These are phyloP conservation scores for Capitulum mitella DNA, from an alignment of 2,888 invertebrate species.

Conservation along the genomic window DNA sequence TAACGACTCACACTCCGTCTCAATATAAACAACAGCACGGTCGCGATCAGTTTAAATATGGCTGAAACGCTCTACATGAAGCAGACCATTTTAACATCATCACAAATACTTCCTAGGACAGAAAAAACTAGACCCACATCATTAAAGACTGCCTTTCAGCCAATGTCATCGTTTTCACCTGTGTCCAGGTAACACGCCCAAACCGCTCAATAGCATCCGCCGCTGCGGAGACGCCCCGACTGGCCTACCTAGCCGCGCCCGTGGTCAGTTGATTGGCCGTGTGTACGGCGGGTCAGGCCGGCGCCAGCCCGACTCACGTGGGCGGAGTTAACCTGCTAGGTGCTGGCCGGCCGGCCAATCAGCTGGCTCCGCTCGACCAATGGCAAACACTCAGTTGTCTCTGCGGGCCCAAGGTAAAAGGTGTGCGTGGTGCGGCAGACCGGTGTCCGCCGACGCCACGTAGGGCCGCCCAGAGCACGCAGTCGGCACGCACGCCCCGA, in stretches of 20 bases:
- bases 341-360: slow-evolving; percentile 10
- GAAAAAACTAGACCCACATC: too few relatives aligned
- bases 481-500: background rate
- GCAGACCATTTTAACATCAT: too few relatives aligned
- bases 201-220: too few relatives aligned
- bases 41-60: too few relatives aligned
- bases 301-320: slow-evolving; percentile 10
- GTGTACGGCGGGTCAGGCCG: background rate
- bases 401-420: slow-evolving; percentile 6
- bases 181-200: too few relatives aligned
- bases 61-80: too few relatives aligned
- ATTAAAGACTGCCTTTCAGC: too few relatives aligned
- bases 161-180: too few relatives aligned
- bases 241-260: background rate
- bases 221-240: too few relatives aligned
- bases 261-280: slow-evolving; percentile 3
- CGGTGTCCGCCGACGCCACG: background rate
- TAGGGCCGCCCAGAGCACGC: background rate
- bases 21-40: too few relatives aligned
- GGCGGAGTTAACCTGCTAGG: slow-evolving; percentile 25
- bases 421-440: background rate
- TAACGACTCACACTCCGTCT: too few relatives aligned
- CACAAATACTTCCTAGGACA: too few relatives aligned
- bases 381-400: slow-evolving; percentile 21
- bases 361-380: background rate